Evolutionary conservation across 2,888 invertebrate species (phyloP).

Genomic region (Dendrolimus houi): DNA sequence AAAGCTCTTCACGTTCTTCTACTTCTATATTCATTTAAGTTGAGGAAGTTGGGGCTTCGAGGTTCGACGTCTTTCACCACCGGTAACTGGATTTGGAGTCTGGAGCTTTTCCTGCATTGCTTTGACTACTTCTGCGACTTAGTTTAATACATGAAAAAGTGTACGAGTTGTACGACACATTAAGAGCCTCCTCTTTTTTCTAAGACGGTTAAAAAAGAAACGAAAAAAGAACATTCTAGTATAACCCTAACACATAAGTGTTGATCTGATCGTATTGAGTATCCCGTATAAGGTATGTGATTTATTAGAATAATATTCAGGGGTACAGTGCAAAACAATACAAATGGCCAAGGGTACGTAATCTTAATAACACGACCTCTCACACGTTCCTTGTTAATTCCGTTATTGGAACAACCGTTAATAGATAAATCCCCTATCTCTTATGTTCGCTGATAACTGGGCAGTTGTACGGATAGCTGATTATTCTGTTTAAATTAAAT

Average conservation of each 20-base stretch:
- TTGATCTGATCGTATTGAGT: constrained; percentile 1
- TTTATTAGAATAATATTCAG: constrained; percentile 7
- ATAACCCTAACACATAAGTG: constrained; percentile 8
- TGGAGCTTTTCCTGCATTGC: too few relatives aligned
- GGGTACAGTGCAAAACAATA: constrained; percentile 10
- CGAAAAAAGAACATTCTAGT: background rate
- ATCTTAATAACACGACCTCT: constrained; percentile 12
- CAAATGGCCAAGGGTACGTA: constrained; percentile 19
- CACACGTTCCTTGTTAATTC: constrained; percentile 14
- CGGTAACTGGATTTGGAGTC: too few relatives aligned
- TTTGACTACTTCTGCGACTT: too few relatives aligned
- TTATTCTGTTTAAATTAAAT: background rate
- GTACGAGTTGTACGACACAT: too few relatives aligned
- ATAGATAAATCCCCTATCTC: background rate
- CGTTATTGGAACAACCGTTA: background rate
- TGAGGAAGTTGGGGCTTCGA: too few relatives aligned
- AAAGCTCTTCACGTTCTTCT: too few relatives aligned
- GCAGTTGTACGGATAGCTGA: background rate
- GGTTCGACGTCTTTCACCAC: too few relatives aligned
- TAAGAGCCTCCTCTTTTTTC: too few relatives aligned
- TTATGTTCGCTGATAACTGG: background rate
- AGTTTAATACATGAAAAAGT: too few relatives aligned
- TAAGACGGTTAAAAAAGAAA: too few relatives aligned
- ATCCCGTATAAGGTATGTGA: constrained; percentile 1
- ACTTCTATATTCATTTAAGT: too few relatives aligned